phyloP scores from a whole-genome alignment of 2,888 invertebrate species.

The Helicoverpa assulta region DNA sequence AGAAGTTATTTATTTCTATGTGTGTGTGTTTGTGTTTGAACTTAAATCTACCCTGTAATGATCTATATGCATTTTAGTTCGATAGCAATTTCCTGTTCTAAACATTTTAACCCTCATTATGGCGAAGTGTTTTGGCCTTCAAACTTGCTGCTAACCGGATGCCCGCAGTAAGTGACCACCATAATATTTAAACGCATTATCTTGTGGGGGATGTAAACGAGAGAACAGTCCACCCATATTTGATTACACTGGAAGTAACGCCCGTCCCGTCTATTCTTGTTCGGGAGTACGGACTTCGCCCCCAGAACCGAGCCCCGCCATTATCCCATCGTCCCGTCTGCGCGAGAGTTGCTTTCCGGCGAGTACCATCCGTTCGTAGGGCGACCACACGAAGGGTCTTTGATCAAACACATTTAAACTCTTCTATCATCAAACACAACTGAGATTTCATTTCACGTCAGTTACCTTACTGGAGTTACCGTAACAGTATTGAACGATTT shows the following conservation, averaged over 20 bases:
- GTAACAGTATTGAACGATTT: neutral
- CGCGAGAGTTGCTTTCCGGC: conserved; percentile 75
- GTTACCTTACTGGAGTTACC: neutral
- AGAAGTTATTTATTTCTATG: neutral
- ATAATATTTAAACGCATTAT: conserved; percentile 32
- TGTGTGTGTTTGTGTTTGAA: too few species aligned
- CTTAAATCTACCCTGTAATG: neutral
- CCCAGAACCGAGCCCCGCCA: conserved; percentile 68
- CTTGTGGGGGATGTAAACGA: conserved; percentile 51
- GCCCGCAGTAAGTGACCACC: conserved; percentile 32
- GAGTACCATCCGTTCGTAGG: conserved; percentile 67
- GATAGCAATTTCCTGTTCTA: conserved; percentile 39
- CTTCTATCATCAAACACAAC: neutral
- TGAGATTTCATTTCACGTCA: neutral
- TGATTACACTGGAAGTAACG: conserved; percentile 46
- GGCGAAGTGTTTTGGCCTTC: conserved; percentile 25
- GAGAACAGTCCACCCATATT: conserved; percentile 55
- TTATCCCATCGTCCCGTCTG: conserved; percentile 77
- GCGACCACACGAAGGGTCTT: conserved; percentile 44
- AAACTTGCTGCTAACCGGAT: conserved; percentile 44
- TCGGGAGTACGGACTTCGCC: conserved; percentile 75
- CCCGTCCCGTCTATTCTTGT: conserved; percentile 60
- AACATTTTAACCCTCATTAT: conserved; percentile 40
- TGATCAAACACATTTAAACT: conserved; percentile 6
- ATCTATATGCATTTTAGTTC: conserved; percentile 4